phyloP scores from a whole-genome alignment of 1,140 invertebrate species.

The Eufriesea mexicana region DNA sequence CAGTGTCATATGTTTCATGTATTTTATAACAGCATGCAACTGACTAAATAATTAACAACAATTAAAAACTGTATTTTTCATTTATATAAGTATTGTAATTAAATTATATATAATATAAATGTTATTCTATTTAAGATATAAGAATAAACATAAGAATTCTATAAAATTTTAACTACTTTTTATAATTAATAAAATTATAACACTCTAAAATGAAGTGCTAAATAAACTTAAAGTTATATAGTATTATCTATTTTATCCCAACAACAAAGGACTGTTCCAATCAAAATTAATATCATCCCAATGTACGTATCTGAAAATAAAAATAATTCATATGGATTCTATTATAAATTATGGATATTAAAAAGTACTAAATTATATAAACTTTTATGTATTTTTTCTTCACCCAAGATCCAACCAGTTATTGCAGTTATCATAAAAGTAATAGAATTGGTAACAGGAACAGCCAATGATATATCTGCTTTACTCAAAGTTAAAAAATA shows the following conservation, averaged over 20 bases:
- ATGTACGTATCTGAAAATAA: conserved; percentile 79
- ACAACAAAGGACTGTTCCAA: conserved; percentile 81
- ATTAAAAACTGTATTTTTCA: not conserved
- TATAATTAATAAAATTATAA: not conserved
- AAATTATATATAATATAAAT: not conserved
- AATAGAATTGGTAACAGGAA: conserved; percentile 87
- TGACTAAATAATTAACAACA: not conserved
- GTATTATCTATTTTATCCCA: conserved; percentile 72
- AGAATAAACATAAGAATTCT: not conserved
- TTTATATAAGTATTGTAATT: not conserved
- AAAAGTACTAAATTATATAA: too few species aligned
- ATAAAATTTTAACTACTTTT: not conserved
- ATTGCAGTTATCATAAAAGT: conserved; percentile 88
- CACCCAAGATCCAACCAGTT: conserved; percentile 85
- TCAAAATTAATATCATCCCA: conserved; percentile 79
- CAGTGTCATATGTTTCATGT: conserved; percentile 2
- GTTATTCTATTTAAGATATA: not conserved
- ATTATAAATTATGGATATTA: not conserved
- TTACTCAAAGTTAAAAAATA: conserved; percentile 85
- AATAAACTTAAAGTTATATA: not conserved
- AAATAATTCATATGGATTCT: conserved; percentile 23
- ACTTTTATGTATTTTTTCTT: conserved; percentile 79
- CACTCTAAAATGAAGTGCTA: not conserved
- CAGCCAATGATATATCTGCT: conserved; percentile 85
- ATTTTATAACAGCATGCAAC: conserved; percentile 25